A percentile compares a stretch with the other conserved stretches of the same genome.
Evolutionary conservation across 2,113 vertebrate genomes (phyloP).

Genomic region (Oncorhynchus nerka): DNA sequence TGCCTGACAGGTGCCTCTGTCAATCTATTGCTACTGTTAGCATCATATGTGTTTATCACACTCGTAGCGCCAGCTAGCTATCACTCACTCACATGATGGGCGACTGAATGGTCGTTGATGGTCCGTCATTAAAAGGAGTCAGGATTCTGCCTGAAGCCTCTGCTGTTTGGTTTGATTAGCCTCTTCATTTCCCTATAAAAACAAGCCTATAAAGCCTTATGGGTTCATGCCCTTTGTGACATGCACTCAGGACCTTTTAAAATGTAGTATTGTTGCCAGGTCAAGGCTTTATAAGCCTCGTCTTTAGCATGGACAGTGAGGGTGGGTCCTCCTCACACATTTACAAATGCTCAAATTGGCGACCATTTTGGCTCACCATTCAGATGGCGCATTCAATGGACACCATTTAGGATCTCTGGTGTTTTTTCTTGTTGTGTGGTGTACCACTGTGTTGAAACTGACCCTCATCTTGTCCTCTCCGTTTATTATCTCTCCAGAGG

Average conservation of each 20-base stretch:
- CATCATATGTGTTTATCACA: not conserved
- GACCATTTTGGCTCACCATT: not conserved
- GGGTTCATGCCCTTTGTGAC: not conserved
- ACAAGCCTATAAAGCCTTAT: conserved; percentile 4
- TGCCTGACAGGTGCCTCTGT: conserved; percentile 29
- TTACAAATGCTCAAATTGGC: not conserved
- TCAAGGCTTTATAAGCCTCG: conserved; percentile 30
- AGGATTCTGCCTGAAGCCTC: not conserved
- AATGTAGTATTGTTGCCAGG: conserved; percentile 26
- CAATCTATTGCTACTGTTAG: conserved; percentile 20
- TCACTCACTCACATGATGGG: not conserved
- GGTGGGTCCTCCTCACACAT: not conserved
- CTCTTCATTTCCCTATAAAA: conserved; percentile 8
- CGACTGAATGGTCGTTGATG: not conserved
- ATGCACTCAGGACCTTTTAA: conserved; percentile 7
- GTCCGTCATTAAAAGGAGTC: not conserved
- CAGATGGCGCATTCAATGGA: not conserved
- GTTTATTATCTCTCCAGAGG: conserved; percentile 53
- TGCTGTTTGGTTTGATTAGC: not conserved
- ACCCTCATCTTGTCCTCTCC: not conserved
- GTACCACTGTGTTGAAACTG: not conserved
- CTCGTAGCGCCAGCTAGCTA: not conserved
- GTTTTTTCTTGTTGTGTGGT: not conserved
- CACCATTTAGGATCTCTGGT: conserved; percentile 6
- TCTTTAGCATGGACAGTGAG: conserved; percentile 13